Evolutionary conservation across 1,140 invertebrate species (phyloP).

Genomic region (Hycleus cichorii): DNA sequence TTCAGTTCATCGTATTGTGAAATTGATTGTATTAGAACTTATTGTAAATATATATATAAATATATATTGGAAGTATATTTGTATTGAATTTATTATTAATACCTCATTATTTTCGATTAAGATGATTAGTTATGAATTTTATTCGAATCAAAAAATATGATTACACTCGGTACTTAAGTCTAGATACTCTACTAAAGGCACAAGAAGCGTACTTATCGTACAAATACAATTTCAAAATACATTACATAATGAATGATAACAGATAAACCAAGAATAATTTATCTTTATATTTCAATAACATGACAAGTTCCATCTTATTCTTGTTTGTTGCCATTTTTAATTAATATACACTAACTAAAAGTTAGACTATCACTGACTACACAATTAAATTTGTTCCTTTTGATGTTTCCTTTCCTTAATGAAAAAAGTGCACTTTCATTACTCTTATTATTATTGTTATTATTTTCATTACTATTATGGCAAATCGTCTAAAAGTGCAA

Average conservation of each 20-base stretch:
- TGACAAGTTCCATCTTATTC: too few relatives aligned
- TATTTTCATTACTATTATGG: too few relatives aligned
- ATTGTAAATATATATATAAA: conserved; percentile 3
- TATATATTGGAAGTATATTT: conserved; percentile 10
- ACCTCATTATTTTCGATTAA: neutral
- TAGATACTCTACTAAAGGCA: conserved; percentile 30
- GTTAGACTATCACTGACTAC: too few relatives aligned
- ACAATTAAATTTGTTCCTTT: too few relatives aligned
- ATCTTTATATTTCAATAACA: neutral
- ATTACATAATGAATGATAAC: neutral
- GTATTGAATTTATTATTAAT: neutral
- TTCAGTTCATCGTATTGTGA: conserved; percentile 4
- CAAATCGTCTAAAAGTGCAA: too few relatives aligned
- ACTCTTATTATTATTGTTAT: too few relatives aligned
- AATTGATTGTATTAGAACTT: conserved; percentile 9
- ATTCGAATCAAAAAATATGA: conserved; percentile 27
- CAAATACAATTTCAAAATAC: conserved; percentile 11
- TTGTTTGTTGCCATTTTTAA: too few relatives aligned
- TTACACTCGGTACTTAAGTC: conserved; percentile 26
- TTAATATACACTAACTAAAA: too few relatives aligned
- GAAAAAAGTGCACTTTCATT: too few relatives aligned
- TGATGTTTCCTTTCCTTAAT: too few relatives aligned
- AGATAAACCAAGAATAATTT: neutral
- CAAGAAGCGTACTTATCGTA: conserved; percentile 32
- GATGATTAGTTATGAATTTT: conserved; percentile 14